phyloP scores from a whole-genome alignment of 2,888 invertebrate species.

The Deilephila elpenor region DNA sequence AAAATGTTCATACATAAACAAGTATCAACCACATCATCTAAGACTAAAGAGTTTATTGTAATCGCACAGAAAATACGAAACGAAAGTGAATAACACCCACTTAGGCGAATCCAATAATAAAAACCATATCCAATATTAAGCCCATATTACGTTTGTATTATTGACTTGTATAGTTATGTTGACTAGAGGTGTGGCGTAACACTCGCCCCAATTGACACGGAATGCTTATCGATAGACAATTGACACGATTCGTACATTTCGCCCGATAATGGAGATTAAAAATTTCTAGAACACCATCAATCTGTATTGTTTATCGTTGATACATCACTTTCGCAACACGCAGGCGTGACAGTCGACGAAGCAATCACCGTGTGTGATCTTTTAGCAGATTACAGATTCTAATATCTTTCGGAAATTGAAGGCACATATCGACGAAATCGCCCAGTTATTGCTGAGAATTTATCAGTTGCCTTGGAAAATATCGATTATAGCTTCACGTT shows the following conservation, averaged over 20 bases:
- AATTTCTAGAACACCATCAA: conserved; percentile 39
- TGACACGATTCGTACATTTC: conserved; percentile 41
- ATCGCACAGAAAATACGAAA: neutral
- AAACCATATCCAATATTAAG: conserved; percentile 2
- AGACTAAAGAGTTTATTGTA: neutral
- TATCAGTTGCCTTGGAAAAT: neutral
- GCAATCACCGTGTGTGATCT: neutral
- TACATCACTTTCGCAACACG: neutral
- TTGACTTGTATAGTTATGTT: conserved; percentile 3
- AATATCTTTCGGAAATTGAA: conserved; percentile 8
- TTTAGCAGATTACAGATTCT: conserved; percentile 5
- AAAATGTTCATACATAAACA: no score
- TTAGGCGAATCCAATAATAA: neutral
- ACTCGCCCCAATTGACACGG: conserved; percentile 43
- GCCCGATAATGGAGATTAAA: conserved; percentile 46
- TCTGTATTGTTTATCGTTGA: conserved; percentile 20
- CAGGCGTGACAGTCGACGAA: neutral
- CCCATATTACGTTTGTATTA: conserved; percentile 42
- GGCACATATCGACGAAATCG: neutral
- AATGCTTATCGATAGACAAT: conserved; percentile 41
- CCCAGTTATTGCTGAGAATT: neutral
- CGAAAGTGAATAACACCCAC: neutral
- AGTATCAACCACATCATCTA: neutral
- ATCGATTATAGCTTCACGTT: neutral
- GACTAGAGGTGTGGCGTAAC: conserved; percentile 39